Base-by-base conservation (phyloP, 2,113 vertebrate genomes). In the Megalops atlanticus region DNA sequence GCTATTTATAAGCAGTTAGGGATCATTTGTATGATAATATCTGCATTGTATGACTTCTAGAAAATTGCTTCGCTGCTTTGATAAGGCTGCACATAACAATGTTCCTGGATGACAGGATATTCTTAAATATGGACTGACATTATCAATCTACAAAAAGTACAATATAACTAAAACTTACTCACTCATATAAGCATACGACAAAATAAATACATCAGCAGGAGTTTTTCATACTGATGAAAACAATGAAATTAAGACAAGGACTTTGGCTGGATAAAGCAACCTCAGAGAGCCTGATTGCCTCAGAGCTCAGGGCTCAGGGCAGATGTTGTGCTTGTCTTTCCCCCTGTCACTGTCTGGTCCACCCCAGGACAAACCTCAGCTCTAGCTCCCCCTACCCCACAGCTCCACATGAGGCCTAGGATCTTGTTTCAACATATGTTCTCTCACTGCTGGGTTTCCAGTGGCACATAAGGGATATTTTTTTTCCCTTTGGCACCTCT, bases 1-100 rank as follows among this genome's bases (percentile, higher is more conserved):
- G 49, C 76, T 77, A 49, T 77, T 49, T 77, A 49, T 77, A 54
- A 16, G 52, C 45, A 64, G 49, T 58, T 54, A 77, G 33, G 52
- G 35, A 54, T 49, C 47, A 77, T 64, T 64, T 64, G 52, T 58
- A 77, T 77, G 49, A 54, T 69, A 70, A 68, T 70, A 64, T 64
- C 58, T 64, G 11, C 58, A 64, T 64, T 31, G 58, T 64, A 11
- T 64, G 58, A 64, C 58, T 64, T 14, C 7, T 45, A n/a, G 58
- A 64, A 64, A 64, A 64, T 64, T 64, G 58, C 58, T 10, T 64
- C 24, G 21, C 58, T 64, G n/a, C 31, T 64, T 64, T 64, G 58
- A 64, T 64, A 64, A 64, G 58, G 8, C 58, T 31, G 58, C 58
- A 64, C n/a, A 64, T n/a, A 27, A 64, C 24, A 24, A 31, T n/a